These are phyloP conservation scores for Promerops cafer DNA, from an alignment of 2,113 vertebrate genomes.

Conservation along the genomic window DNA sequence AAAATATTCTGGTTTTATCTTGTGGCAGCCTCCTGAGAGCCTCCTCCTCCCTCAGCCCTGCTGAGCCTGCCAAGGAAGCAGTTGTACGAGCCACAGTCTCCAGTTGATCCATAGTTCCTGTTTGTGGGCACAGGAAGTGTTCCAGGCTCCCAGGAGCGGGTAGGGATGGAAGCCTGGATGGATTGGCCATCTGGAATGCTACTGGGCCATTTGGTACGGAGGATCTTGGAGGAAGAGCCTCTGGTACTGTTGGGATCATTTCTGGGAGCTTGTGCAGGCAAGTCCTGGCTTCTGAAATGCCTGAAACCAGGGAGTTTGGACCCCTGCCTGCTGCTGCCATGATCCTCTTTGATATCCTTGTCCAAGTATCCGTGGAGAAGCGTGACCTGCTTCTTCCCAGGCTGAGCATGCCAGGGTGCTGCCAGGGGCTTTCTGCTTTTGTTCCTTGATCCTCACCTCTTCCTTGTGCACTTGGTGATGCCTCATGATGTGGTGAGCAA, in stretches of 20 bases:
- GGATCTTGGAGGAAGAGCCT: background rate
- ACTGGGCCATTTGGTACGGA: background rate
- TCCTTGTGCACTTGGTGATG: background rate
- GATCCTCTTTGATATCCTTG: background rate
- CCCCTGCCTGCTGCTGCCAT: background rate
- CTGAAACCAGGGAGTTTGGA: background rate
- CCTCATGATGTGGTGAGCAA: background rate
- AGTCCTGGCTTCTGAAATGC: background rate
- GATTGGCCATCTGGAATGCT: background rate
- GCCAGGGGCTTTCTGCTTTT: background rate
- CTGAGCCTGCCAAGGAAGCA: background rate
- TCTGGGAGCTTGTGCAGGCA: background rate
- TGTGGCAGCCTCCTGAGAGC: background rate
- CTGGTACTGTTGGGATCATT: background rate
- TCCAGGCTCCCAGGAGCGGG: background rate
- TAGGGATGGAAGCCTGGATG: background rate
- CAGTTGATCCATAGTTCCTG: background rate
- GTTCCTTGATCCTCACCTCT: background rate
- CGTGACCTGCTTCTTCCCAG: background rate
- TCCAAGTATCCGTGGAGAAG: background rate
- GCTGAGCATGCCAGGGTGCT: background rate
- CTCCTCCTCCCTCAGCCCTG: background rate
- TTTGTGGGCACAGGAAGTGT: background rate
- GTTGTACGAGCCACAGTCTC: background rate
- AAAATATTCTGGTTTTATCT: background rate